phyloP scores from a whole-genome alignment of 2,113 vertebrate genomes.

The Propithecus coquereli region DNA sequence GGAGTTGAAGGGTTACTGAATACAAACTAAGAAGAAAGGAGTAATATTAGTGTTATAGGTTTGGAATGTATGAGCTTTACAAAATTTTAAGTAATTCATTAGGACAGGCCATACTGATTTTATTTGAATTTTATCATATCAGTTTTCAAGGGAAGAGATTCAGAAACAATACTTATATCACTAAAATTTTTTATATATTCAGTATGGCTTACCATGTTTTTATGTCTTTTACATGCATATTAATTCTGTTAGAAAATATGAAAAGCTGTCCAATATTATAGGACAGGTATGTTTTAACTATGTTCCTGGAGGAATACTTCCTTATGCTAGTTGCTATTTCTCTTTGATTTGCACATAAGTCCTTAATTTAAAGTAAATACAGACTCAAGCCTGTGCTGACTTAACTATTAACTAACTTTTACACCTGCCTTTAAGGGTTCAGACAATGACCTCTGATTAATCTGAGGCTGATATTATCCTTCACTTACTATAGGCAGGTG shows the following conservation, averaged over 20 bases:
- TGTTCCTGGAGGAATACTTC: background rate
- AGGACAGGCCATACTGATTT: background rate
- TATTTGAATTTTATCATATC: background rate
- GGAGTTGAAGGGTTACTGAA: background rate
- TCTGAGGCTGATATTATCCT: slow-evolving; percentile 32
- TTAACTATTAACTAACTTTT: slow-evolving; percentile 75
- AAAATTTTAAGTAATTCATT: background rate
- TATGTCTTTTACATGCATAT: background rate
- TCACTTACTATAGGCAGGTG: slow-evolving; percentile 39
- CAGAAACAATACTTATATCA: slow-evolving; percentile 13
- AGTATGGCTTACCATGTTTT: background rate
- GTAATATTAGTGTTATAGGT: background rate
- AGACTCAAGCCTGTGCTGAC: background rate
- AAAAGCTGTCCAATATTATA: background rate
- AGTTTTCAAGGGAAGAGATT: slow-evolving; percentile 8
- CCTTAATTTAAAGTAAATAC: slow-evolving; percentile 61
- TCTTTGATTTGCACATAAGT: slow-evolving; percentile 53
- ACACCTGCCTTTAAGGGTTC: slow-evolving; percentile 45
- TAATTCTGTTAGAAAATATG: background rate
- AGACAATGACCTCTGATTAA: slow-evolving; percentile 64
- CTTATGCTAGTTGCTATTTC: slow-evolving; percentile 31
- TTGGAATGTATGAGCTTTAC: slow-evolving; percentile 11
- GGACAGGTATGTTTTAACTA: background rate
- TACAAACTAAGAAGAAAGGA: background rate
- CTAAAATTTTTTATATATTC: background rate